Base-by-base conservation (phyloP, 2,797 vertebrate species). In the Strix occidentalis region DNA sequence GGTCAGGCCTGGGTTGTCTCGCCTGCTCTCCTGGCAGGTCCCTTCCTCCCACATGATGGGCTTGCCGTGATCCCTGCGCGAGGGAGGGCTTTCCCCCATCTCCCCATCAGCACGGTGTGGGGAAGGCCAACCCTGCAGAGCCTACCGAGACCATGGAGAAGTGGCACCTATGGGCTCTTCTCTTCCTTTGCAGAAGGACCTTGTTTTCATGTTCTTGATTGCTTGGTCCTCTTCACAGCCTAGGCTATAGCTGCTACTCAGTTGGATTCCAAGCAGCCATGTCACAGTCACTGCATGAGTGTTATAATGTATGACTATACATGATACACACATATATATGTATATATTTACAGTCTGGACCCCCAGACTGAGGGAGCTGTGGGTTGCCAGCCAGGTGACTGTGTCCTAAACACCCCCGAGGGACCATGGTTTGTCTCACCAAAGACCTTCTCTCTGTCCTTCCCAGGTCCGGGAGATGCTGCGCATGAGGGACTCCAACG, bases 381-480 rank as follows among this genome's bases (percentile, higher is more conserved):
- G 60, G 13, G 6, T 81, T 93, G 28, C 51, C 72, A 84, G 33
- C 50, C 5, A 33, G 31, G 17, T 84, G 57, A 80, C 33, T 1
- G 2, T n/a, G 35, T 58, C 23, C 35, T 48, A 29, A 85, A 35
- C 33, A 31, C 9, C 21, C 75, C 29, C 3, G 15, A 45, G 54
- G 9, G 9, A 20, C 41, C 5, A 0, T 37, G 39, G 13, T 57
- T 89, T 71, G 11, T 61, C 21, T 96, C 69, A 88, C 35, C 11
- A 37, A 63, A 31, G 50, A 8, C 33, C 13, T 65, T 66, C 64
- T 84, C 57, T 79, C 61, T 94, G 82, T 78, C 77, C 70, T 79
- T 61, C 78, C 48, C 97, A 99, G 99, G 99, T 99, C 91, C 98
- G 99, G 80, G 99, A 99, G 98, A 99, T 99, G 99, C 98, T 99